These are phyloP conservation scores for Chloromyia formosa DNA, from an alignment of 2,888 invertebrate species.

Conservation along the genomic window DNA sequence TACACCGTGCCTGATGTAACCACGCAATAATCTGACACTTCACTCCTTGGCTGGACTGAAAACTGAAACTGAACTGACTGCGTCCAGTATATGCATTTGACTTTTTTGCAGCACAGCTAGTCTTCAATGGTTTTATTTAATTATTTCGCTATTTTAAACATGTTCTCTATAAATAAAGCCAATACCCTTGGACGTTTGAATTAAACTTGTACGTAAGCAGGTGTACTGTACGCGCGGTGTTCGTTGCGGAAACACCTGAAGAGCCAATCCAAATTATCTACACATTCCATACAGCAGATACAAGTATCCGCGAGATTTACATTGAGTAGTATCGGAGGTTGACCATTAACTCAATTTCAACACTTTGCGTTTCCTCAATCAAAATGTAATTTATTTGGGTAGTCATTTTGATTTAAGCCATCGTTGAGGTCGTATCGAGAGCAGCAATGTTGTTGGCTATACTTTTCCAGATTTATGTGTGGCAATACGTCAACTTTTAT, in stretches of 20 bases:
- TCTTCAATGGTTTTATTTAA: neutral
- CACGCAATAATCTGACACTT: neutral
- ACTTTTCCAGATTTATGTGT: neutral
- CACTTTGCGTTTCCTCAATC: slow-evolving; percentile 32
- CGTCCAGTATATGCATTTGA: too few species aligned
- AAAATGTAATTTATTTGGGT: slow-evolving; percentile 14
- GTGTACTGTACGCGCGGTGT: neutral
- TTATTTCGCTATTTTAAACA: neutral
- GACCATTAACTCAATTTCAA: slow-evolving; percentile 27
- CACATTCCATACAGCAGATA: neutral
- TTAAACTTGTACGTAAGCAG: slow-evolving; percentile 13
- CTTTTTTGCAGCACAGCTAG: too few species aligned
- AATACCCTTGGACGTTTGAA: slow-evolving; percentile 1
- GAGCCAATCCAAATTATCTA: neutral
- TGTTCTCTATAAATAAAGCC: neutral
- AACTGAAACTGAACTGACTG: too few species aligned
- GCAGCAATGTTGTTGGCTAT: neutral
- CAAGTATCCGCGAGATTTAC: slow-evolving; percentile 1
- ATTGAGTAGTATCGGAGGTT: neutral
- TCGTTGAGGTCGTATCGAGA: neutral
- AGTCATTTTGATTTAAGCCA: neutral
- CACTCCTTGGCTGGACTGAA: neutral
- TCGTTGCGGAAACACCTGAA: too few species aligned
- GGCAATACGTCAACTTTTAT: neutral
- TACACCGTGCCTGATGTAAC: neutral